Base-by-base conservation (phyloP, 1,140 invertebrate genomes). In the Hyphantria cunea region DNA sequence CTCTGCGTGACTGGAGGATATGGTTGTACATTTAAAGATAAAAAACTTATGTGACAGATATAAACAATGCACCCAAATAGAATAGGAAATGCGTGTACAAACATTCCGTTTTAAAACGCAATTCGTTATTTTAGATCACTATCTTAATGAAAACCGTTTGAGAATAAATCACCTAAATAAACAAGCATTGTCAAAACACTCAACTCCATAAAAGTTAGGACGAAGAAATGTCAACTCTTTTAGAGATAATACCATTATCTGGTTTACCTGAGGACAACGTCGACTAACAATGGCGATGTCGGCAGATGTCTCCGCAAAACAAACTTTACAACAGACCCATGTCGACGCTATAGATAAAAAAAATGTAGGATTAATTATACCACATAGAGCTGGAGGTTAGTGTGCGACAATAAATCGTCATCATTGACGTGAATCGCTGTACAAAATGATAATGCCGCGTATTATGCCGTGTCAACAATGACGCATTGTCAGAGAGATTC, bases 331-430 rank as follows among this genome's bases (percentile, higher is more conserved):
- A 81, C 77, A 76, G 70, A 64, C 72, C 76, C 82, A 83, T 84
- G 84, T 82, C 81, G 84, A 79, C 62, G 74, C 54, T 63, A 59
- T 47, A 70, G 60, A 76, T 78, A 77, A 85, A 90, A 25, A 25
- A 90, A 86, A 88, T 68, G 60, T 75, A 63, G 83, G 82, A 88
- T 87, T 90, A 88, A 90, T 90, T 89, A 90, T 89, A 84, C 70
- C 66, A 66, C 78, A 80, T 78, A 83, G 73, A 77, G 74, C 73
- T 56, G 63, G 68, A 13, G 67, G 62, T 47, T 64, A 64, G 58
- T 64, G 54, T 70, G 66, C 54, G 53, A 89, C 84, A 85, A 89
- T 90, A 90, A 89, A 90, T 90, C 76, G 82, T 88, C 82, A 86
- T 84, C 84, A 87, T 80, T 84, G 86, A 89, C 84, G 74, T 84